Base-by-base conservation (phyloP, 2,888 invertebrate species). In the Eulithis testata region DNA sequence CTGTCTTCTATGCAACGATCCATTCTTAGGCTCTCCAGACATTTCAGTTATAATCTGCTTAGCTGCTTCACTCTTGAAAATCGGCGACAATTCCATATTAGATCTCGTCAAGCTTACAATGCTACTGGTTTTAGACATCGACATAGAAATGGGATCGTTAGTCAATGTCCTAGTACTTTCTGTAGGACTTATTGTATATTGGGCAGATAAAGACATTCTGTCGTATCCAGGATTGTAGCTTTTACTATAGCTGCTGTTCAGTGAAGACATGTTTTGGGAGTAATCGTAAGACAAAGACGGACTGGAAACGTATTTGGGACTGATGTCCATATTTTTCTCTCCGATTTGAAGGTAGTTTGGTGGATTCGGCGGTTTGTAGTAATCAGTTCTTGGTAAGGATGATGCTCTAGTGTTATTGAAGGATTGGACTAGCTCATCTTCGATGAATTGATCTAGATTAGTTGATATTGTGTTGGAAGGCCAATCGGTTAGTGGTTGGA, bases 51-150 rank as follows among this genome's bases (percentile, higher is more conserved):
- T 96, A 59, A 97, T 97, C 88, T 97, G 96, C 69, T 96, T 95
- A 1, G 97, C 97, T 1, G 97, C 97, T 84, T 97, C 97, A 81
- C 97, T 97, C 82, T 97, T 97, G 86, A 97, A 97, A 61, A 97
- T 95, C 0, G 97, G 97, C 31, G 96, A 97, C 71, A 97, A 83
- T 76, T 97, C 93, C 76, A 93, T 91, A 65, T 91, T 86, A 2
- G 91, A 91, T 67, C 91, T 79, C 4, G 89, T 91, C 70, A 93
- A 73, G 70, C 93, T 93, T 0, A 83, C 88, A 3, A 93, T 86
- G 69, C 93, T 93, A 65, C 92, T 92, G 0, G 91, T 91, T 71
- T 93, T 93, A 2, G 93, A 93, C 51, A 93, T 67, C 0, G 67
- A 93, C 54, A 93, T 66, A 0, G 67, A 49, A 40, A 92, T 66